Conservation (phyloP, 2,113 vertebrate genomes). For the Cyprinus carpio region DNA sequence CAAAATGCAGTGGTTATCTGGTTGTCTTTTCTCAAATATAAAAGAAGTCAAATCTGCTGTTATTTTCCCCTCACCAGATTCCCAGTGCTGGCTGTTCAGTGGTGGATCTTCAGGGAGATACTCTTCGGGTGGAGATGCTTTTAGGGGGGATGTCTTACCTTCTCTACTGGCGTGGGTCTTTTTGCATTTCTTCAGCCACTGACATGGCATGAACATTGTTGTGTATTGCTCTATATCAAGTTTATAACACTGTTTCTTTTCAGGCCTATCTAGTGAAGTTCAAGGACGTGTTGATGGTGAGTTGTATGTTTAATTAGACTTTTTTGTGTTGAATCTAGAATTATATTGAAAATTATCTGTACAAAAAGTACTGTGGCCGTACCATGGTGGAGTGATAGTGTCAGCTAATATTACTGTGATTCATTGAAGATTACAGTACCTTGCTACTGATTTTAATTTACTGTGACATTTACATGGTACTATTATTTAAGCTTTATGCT, state of each 20-base stretch:
- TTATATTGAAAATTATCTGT: neutral
- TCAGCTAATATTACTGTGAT: too few species aligned
- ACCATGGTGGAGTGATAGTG: neutral
- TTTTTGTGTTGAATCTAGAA: neutral
- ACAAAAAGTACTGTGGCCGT: neutral
- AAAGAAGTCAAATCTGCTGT: neutral
- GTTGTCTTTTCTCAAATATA: neutral
- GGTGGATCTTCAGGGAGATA: constrained; percentile 77
- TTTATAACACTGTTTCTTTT: constrained; percentile 48
- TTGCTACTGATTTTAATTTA: neutral
- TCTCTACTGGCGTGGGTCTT: constrained; percentile 84
- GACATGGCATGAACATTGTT: neutral
- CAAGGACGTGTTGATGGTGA: constrained; percentile 82
- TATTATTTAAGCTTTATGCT: neutral
- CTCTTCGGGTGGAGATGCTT: constrained; percentile 81
- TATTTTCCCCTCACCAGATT: constrained; percentile 62
- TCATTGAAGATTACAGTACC: too few species aligned
- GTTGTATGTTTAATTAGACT: constrained; percentile 43
- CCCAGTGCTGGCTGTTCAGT: constrained; percentile 78
- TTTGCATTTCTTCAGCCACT: neutral
- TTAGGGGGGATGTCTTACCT: constrained; percentile 85
- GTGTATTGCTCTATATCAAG: too few species aligned
- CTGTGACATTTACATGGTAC: constrained; percentile 33
- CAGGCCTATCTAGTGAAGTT: constrained; percentile 81
- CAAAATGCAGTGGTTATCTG: neutral